Percentiles rank a stretch among this genome's conserved stretches.
Evolutionary conservation across 1,140 invertebrate species (phyloP).

Genomic region (Doryteuthis pealeii): DNA sequence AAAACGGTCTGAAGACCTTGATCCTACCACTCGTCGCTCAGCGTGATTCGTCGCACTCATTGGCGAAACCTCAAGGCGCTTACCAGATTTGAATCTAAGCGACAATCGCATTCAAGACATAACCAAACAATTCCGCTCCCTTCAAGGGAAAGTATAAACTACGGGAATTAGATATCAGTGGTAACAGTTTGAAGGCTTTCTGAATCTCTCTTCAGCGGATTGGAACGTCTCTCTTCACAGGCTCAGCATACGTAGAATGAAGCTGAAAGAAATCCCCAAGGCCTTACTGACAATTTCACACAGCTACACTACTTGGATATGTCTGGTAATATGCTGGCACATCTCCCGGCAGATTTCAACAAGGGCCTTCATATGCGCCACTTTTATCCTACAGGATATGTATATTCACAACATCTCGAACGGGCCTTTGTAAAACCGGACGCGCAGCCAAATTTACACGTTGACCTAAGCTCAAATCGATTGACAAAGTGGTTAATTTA

Average conservation of each 20-base stretch:
- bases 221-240: not conserved
- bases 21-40: not conserved
- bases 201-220: not conserved
- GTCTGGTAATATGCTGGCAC: not conserved
- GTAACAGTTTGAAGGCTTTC: not conserved
- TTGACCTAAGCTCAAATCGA: not conserved
- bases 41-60: not conserved
- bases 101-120: not conserved
- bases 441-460: not conserved
- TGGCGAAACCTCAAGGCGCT: not conserved
- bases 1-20: not conserved
- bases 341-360: not conserved
- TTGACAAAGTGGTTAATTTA: not conserved
- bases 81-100: not conserved
- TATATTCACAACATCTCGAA: not conserved
- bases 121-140: not conserved
- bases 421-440: not conserved
- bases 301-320: not conserved
- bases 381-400: not conserved
- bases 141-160: not conserved
- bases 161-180: not conserved
- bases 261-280: not conserved
- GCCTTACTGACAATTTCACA: not conserved
- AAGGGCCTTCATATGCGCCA: not conserved
- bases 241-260: not conserved